Conservation (phyloP, 2,888 invertebrate genomes). For the Notodromas monacha region DNA sequence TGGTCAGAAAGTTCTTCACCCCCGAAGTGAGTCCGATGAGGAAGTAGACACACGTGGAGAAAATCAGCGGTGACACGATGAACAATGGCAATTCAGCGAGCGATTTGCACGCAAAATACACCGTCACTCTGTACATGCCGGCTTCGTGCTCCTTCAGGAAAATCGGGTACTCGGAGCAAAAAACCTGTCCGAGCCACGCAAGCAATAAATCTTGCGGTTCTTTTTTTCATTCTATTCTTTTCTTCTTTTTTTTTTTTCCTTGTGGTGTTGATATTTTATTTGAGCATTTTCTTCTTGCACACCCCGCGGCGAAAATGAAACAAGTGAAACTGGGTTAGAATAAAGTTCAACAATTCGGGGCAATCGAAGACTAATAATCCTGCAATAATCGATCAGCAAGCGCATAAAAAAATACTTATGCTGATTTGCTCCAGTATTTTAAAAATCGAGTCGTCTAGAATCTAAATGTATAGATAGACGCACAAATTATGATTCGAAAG, state of each 20-base stretch:
- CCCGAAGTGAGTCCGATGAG: conserved; percentile 49
- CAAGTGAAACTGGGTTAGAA: too few relatives aligned
- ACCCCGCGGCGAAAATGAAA: too few relatives aligned
- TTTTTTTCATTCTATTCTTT: conserved; percentile 1
- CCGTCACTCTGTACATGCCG: conserved; percentile 61
- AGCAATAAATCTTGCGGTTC: neutral
- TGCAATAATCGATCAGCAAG: too few relatives aligned
- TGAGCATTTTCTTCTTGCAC: neutral
- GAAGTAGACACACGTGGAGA: conserved; percentile 50
- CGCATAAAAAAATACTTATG: too few relatives aligned
- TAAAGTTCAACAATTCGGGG: too few relatives aligned
- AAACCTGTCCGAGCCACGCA: conserved; percentile 28
- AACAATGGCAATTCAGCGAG: conserved; percentile 61
- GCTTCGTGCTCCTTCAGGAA: conserved; percentile 59
- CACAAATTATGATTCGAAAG: too few relatives aligned
- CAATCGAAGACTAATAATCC: too few relatives aligned
- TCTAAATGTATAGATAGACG: too few relatives aligned
- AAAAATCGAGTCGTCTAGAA: too few relatives aligned
- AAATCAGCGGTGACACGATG: conserved; percentile 42
- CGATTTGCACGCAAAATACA: conserved; percentile 67
- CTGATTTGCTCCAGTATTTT: too few relatives aligned
- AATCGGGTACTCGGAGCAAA: conserved; percentile 56
- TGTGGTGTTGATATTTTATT: neutral
- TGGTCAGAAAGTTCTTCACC: conserved; percentile 25
- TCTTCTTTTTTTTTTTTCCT: neutral